Conservation (phyloP, 2,113 vertebrate genomes). For the rat (Rattus norvegicus) region DNA sequence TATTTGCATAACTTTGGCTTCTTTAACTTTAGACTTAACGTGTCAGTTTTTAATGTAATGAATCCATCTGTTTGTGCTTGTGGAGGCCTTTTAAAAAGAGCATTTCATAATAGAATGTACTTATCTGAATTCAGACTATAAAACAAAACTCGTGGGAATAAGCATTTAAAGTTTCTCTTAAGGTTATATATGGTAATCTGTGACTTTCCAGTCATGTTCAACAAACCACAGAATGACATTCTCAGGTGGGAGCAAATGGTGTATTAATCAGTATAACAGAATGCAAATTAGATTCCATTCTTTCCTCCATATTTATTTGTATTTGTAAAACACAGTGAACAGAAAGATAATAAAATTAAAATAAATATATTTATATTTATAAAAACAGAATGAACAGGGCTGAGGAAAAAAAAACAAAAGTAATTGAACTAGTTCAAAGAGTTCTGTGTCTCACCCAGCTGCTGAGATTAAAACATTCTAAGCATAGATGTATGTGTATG, state of each 20-base stretch:
- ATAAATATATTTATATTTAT: conserved; percentile 16
- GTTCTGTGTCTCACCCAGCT: not conserved
- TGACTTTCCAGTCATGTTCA: conserved; percentile 56
- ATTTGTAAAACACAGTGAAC: conserved; percentile 37
- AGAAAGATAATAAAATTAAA: not conserved
- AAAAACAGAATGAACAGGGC: conserved; percentile 4
- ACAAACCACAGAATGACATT: conserved; percentile 52
- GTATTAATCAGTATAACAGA: conserved; percentile 44
- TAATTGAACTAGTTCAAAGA: conserved; percentile 6
- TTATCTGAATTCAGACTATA: conserved; percentile 72
- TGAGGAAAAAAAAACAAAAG: conserved; percentile 49
- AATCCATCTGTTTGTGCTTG: conserved; percentile 80
- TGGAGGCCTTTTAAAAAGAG: conserved; percentile 63
- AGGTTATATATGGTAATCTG: conserved; percentile 55
- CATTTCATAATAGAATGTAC: conserved; percentile 67
- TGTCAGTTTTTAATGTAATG: conserved; percentile 80
- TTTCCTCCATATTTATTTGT: conserved; percentile 4
- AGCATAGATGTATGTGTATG: too few relatives aligned
- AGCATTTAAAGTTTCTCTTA: conserved; percentile 72
- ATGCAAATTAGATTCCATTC: conserved; percentile 55
- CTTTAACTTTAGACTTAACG: conserved; percentile 78
- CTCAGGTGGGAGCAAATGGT: conserved; percentile 57
- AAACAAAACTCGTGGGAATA: conserved; percentile 64
- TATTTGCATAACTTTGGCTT: conserved; percentile 79
- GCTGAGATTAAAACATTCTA: not conserved